Evolutionary conservation across 2,888 invertebrate species (phyloP).

Genomic region (Athalia cordata): DNA sequence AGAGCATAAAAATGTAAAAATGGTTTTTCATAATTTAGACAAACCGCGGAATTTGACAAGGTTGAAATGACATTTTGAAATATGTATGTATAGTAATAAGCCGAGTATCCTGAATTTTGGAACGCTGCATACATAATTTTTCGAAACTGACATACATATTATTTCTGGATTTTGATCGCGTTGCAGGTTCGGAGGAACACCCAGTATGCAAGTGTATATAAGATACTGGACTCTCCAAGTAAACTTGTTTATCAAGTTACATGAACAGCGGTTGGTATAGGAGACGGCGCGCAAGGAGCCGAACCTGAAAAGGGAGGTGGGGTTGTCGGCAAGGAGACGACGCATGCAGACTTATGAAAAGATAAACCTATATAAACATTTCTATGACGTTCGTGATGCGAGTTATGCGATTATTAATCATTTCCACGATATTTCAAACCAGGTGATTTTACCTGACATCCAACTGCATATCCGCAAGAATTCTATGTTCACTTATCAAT

Average conservation of each 20-base stretch:
- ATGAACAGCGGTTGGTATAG: constrained; percentile 53
- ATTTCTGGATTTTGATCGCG: neutral
- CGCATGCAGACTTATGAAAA: constrained; percentile 19
- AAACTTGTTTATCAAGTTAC: constrained; percentile 63
- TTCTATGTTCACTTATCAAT: too few relatives aligned
- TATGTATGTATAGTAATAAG: too few relatives aligned
- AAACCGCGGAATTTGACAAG: too few relatives aligned
- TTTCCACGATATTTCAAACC: neutral
- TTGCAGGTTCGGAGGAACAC: constrained; percentile 51
- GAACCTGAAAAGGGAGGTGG: constrained; percentile 39
- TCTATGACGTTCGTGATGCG: constrained; percentile 47
- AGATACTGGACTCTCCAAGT: constrained; percentile 59
- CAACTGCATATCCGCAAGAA: too few relatives aligned
- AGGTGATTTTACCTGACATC: too few relatives aligned
- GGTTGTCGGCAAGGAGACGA: constrained; percentile 41
- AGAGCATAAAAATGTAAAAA: too few relatives aligned
- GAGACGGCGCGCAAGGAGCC: constrained; percentile 49
- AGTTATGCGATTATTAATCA: constrained; percentile 2
- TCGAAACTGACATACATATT: too few relatives aligned
- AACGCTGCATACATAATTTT: too few relatives aligned
- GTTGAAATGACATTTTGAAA: too few relatives aligned
- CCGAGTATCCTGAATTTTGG: too few relatives aligned
- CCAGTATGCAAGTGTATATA: constrained; percentile 58
- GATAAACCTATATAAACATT: constrained; percentile 2
- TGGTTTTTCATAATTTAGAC: too few relatives aligned